phyloP scores from a whole-genome alignment of 1,140 invertebrate genomes.

The Eriocheir sinensis region DNA sequence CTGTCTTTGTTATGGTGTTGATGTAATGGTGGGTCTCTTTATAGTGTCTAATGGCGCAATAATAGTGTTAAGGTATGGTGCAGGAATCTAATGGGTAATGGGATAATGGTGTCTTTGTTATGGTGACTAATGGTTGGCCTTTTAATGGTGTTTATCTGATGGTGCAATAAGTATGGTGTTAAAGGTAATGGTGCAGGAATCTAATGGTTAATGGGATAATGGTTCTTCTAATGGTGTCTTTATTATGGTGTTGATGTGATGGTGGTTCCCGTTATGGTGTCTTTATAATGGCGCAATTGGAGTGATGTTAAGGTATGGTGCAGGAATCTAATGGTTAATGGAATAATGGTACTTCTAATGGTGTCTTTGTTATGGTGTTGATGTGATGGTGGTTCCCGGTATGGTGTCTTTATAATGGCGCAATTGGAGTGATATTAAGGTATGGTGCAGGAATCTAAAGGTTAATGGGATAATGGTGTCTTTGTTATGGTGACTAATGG shows the following conservation, averaged over 20 bases:
- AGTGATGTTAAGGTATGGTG: too few relatives aligned
- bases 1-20: too few relatives aligned
- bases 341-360: too few relatives aligned
- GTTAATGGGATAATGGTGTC: background rate
- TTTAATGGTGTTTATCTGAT: too few relatives aligned
- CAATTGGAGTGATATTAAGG: too few relatives aligned
- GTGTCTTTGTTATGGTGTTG: too few relatives aligned
- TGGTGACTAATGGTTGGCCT: background rate
- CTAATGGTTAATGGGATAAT: background rate
- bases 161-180: too few relatives aligned
- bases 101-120: background rate
- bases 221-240: background rate
- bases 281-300: background rate
- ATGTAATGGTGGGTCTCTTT: background rate
- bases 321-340: background rate
- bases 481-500: background rate
- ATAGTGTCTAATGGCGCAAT: background rate
- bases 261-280: background rate
- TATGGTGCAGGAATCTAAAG: background rate
- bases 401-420: too few relatives aligned
- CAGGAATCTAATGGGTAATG: background rate
- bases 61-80: too few relatives aligned
- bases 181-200: too few relatives aligned
- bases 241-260: background rate
- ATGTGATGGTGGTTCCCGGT: background rate